phyloP scores from a whole-genome alignment of 2,797 vertebrate genomes.

The Glossophaga mutica region DNA sequence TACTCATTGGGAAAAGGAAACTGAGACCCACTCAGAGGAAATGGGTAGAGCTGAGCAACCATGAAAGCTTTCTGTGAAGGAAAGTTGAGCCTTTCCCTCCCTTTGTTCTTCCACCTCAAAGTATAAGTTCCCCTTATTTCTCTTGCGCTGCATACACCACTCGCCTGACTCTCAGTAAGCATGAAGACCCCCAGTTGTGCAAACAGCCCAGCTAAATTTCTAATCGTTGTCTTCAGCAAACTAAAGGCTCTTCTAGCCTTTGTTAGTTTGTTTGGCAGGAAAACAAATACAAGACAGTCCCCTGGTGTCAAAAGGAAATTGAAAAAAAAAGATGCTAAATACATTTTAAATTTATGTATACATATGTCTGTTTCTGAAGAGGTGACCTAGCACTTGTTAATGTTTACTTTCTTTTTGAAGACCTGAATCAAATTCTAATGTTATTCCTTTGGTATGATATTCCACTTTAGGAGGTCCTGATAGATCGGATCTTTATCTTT shows the following conservation, averaged over 20 bases:
- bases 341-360: background rate
- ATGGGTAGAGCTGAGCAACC: background rate
- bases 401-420: conserved; percentile 27
- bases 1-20: background rate
- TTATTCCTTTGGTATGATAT: background rate
- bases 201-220: background rate
- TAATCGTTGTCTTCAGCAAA: background rate
- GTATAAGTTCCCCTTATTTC: background rate
- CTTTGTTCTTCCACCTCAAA: background rate
- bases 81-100: background rate
- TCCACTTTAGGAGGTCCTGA: background rate
- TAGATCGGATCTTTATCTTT: background rate
- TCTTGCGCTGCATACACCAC: background rate
- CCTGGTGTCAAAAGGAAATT: background rate
- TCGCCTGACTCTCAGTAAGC: background rate
- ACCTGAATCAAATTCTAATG: background rate
- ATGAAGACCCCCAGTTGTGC: background rate
- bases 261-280: background rate
- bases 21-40: background rate
- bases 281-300: background rate
- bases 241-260: background rate
- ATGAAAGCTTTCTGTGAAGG: background rate
- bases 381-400: background rate
- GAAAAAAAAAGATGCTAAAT: background rate
- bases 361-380: background rate